phyloP scores from a whole-genome alignment of 2,113 vertebrate species.

The Alaudala cheleensis region DNA sequence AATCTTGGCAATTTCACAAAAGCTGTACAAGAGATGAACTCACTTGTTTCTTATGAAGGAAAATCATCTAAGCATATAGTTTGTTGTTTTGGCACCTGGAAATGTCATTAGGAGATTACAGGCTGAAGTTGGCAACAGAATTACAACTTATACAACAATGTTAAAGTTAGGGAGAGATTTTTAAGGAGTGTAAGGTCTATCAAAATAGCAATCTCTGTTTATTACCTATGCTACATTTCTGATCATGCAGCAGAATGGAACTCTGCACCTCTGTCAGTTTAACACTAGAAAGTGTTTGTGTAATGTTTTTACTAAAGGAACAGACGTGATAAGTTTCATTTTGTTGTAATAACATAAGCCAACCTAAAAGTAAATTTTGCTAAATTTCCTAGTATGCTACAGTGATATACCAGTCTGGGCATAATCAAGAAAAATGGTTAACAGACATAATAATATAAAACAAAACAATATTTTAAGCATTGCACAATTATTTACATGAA shows the following conservation, averaged over 20 bases:
- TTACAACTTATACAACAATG: background rate
- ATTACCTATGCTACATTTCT: background rate
- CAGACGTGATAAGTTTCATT: background rate
- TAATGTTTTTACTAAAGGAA: background rate
- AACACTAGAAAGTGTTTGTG: background rate
- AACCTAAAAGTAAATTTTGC: background rate
- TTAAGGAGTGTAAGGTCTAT: background rate
- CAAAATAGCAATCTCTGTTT: background rate
- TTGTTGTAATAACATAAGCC: background rate
- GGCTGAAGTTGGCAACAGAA: background rate
- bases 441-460: background rate
- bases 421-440: background rate
- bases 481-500: background rate
- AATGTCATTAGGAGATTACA: background rate
- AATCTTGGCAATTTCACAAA: background rate
- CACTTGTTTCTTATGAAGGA: background rate
- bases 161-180: background rate
- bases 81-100: rapidly evolving
- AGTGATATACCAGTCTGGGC: too few relatives aligned
- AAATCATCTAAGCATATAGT: background rate
- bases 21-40: background rate
- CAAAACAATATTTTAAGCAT: background rate
- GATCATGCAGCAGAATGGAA: background rate
- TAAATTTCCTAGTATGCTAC: background rate
- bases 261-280: background rate